phyloP scores from a whole-genome alignment of 2,888 invertebrate species.

The Eremobia ochroleuca region DNA sequence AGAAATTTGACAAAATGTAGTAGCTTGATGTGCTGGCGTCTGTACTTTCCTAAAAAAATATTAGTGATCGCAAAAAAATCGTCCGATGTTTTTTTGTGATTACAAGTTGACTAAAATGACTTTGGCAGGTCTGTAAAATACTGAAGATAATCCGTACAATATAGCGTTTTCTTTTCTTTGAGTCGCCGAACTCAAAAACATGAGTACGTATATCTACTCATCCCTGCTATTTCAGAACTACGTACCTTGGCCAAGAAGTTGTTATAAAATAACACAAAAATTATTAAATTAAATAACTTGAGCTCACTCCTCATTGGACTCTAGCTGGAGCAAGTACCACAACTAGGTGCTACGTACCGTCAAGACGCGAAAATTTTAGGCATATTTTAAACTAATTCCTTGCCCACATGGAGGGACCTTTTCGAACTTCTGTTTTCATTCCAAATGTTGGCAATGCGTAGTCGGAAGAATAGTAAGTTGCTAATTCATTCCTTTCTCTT shows the following conservation, averaged over 20 bases:
- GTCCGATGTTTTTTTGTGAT: too few relatives aligned
- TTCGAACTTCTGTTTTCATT: not conserved
- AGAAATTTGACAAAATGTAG: too few relatives aligned
- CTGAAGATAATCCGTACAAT: not conserved
- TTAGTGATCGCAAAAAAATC: too few relatives aligned
- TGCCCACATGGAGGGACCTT: not conserved
- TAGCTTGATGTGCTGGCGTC: too few relatives aligned
- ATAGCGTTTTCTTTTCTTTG: not conserved
- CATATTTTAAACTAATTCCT: not conserved
- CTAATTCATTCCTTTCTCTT: not conserved
- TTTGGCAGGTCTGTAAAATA: not conserved
- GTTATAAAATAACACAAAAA: constrained; percentile 24
- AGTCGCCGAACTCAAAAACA: not conserved
- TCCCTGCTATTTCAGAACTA: not conserved
- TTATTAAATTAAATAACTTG: too few relatives aligned
- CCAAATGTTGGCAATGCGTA: not conserved
- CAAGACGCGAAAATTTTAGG: not conserved
- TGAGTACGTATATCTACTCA: not conserved
- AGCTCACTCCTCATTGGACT: not conserved
- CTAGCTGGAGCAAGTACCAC: not conserved
- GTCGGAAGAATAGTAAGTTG: not conserved
- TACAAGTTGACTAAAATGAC: too few relatives aligned
- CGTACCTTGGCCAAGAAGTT: not conserved
- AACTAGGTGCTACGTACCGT: not conserved
- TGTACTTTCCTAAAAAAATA: too few relatives aligned